Evolutionary conservation across 2,888 invertebrate species (phyloP).

Genomic region (Hypomecis punctinalis): DNA sequence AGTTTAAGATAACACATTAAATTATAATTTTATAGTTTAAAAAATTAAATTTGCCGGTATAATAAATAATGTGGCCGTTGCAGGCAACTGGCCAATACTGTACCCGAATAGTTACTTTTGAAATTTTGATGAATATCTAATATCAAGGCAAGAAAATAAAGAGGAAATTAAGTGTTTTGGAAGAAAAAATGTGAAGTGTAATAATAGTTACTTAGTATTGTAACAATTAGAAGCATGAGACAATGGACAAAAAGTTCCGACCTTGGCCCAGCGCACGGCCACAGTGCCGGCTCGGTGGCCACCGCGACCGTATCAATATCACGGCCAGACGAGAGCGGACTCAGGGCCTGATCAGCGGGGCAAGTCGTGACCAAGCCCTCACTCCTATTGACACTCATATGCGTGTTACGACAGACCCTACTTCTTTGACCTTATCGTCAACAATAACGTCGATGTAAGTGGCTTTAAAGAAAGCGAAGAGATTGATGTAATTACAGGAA

Average conservation of each 20-base stretch:
- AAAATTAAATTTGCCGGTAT: background rate
- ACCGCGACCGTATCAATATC: conserved; percentile 50
- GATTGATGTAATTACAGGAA: no score
- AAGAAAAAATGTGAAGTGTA: background rate
- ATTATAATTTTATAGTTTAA: conserved; percentile 15
- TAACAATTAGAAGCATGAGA: conserved; percentile 22
- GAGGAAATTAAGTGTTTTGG: background rate
- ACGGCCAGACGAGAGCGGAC: conserved; percentile 32
- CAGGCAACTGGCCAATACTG: no score
- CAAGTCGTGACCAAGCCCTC: background rate
- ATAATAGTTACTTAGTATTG: conserved; percentile 7
- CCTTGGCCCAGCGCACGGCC: conserved; percentile 42
- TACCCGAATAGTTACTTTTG: background rate
- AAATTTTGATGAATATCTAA: background rate
- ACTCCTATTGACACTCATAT: no score
- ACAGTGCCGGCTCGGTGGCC: conserved; percentile 24
- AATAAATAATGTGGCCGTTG: background rate
- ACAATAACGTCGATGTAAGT: no score
- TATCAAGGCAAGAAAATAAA: background rate
- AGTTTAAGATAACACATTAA: conserved; percentile 27
- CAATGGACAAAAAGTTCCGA: conserved; percentile 31
- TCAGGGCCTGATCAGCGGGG: conserved; percentile 2
- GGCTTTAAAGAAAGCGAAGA: no score
- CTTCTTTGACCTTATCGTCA: no score
- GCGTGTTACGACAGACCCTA: no score